A percentile compares a stretch with the other conserved stretches of the same genome.
phyloP scores from a whole-genome alignment of 2,113 vertebrate genomes.

The Sprattus sprattus region DNA sequence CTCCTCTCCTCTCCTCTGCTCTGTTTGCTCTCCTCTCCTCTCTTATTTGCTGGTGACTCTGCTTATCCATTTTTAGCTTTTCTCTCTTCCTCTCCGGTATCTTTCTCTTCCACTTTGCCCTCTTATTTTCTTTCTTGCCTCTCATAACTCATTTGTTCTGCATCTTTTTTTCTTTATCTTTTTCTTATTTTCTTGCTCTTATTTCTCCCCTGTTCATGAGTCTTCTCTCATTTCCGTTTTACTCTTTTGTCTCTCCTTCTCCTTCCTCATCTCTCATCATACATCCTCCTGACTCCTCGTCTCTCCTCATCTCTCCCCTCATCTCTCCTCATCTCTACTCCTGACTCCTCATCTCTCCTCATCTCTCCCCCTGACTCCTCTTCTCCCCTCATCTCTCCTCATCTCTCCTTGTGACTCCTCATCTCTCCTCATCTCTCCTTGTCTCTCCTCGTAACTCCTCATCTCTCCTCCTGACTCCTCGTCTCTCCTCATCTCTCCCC shows the following conservation, averaged over 20 bases:
- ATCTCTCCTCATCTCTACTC: too few relatives aligned
- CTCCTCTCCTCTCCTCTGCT: background rate
- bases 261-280: too few relatives aligned
- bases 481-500: background rate
- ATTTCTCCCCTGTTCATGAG: too few relatives aligned
- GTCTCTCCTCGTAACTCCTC: background rate
- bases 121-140: background rate
- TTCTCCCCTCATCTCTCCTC: background rate
- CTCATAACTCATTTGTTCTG: too few relatives aligned
- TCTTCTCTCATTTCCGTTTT: background rate
- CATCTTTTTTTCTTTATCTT: too few relatives aligned
- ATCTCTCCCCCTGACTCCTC: background rate
- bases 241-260: background rate
- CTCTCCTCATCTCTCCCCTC: too few relatives aligned
- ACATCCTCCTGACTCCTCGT: too few relatives aligned
- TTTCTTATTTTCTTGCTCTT: too few relatives aligned
- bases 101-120: background rate
- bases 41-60: too few relatives aligned
- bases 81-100: background rate
- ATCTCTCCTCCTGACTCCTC: background rate
- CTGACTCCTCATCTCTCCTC: too few relatives aligned
- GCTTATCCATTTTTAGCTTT: too few relatives aligned
- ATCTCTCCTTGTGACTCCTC: background rate
- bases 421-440: background rate
- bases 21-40: too few relatives aligned